Evolutionary conservation across 2,797 vertebrate genomes (phyloP).

Genomic region (Gallirallus australis): DNA sequence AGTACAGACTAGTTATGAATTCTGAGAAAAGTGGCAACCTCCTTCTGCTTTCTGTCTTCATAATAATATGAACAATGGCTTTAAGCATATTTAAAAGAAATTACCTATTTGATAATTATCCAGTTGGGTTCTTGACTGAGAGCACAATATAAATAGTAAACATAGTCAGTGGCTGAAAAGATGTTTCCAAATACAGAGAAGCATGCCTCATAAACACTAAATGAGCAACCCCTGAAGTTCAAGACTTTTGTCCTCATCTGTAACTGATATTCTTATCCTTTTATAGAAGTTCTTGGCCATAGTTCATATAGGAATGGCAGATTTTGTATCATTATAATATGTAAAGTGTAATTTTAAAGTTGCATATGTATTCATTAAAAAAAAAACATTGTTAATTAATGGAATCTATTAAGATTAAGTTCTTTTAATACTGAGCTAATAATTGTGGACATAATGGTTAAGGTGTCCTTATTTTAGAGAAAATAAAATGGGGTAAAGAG

Average conservation of each 20-base stretch:
- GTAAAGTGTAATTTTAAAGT: background rate
- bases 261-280: background rate
- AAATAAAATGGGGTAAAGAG: background rate
- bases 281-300: background rate
- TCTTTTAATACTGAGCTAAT: background rate
- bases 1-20: background rate
- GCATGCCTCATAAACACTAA: background rate
- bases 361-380: background rate
- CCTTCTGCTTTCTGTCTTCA: slow-evolving; percentile 12
- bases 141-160: background rate
- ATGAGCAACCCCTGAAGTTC: background rate
- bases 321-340: background rate
- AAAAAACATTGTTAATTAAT: background rate
- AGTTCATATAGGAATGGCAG: background rate
- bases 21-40: background rate
- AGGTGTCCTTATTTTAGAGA: background rate
- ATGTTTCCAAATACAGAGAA: background rate
- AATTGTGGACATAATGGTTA: background rate
- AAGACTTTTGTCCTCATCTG: background rate
- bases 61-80: background rate
- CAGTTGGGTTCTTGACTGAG: background rate
- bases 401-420: background rate
- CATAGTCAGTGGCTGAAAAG: background rate
- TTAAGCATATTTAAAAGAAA: background rate
- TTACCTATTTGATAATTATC: background rate